Evolutionary conservation across 2,113 vertebrate genomes (phyloP).

Genomic region (Scolopax mira): DNA sequence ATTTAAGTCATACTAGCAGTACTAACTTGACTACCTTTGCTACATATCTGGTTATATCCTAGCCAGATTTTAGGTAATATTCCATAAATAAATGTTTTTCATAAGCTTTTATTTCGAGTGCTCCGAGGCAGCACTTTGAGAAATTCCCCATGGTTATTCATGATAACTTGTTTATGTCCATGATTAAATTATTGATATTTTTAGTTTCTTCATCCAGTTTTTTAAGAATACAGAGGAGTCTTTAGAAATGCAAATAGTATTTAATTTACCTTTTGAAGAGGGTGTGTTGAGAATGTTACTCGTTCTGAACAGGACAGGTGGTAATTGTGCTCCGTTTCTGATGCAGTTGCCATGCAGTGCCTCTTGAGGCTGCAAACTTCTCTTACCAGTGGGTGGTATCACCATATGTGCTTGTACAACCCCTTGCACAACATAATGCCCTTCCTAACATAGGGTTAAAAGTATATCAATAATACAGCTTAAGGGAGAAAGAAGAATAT

Average conservation of each 20-base stretch:
- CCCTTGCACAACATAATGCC: not conserved
- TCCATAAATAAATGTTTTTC: not conserved
- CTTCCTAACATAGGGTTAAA: not conserved
- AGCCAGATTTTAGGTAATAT: not conserved
- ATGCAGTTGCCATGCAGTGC: not conserved
- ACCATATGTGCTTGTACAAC: not conserved
- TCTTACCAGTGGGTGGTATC: not conserved
- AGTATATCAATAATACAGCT: not conserved
- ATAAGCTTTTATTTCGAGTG: not conserved
- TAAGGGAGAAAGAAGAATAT: not conserved
- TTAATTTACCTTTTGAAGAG: constrained; percentile 50
- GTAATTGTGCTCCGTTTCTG: not conserved
- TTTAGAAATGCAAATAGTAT: constrained; percentile 35
- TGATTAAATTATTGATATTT: not conserved
- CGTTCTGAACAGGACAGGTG: not conserved
- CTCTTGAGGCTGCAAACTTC: not conserved
- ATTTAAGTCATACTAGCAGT: not conserved
- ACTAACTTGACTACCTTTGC: not conserved
- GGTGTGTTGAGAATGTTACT: not conserved
- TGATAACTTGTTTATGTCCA: not conserved
- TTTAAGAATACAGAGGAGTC: constrained; percentile 11
- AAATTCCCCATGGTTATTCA: not conserved
- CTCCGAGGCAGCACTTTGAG: not conserved
- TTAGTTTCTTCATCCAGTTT: constrained; percentile 39
- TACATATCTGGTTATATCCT: not conserved